These are phyloP conservation scores for Mormoops blainvillei DNA, from an alignment of 2,113 vertebrate genomes.

Conservation along the genomic window DNA sequence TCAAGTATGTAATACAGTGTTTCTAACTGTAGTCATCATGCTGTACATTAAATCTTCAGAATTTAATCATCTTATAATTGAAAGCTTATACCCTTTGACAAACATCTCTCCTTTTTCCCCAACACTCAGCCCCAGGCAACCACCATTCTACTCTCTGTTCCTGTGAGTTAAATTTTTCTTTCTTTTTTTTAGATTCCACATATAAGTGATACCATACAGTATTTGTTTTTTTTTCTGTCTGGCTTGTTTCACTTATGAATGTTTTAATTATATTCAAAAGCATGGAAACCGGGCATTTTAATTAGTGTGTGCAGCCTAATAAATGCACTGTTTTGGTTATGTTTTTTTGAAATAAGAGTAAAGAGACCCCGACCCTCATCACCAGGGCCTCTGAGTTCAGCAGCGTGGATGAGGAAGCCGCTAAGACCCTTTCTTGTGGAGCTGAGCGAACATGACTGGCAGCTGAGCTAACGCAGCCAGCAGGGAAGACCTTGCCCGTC, in stretches of 20 bases:
- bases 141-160: background rate
- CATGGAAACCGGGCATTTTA: background rate
- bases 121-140: background rate
- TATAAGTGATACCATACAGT: background rate
- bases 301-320: background rate
- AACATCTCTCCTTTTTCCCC: background rate
- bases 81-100: background rate
- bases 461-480: rapidly evolving
- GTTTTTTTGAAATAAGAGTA: background rate
- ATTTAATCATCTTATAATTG: background rate
- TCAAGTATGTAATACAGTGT: background rate
- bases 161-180: background rate
- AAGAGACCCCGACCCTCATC: background rate
- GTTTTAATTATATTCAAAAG: background rate
- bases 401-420: background rate
- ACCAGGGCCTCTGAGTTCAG: background rate
- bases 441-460: rapidly evolving
- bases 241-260: background rate
- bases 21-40: background rate
- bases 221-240: background rate
- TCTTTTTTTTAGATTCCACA: background rate
- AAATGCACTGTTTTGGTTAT: background rate
- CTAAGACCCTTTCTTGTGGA: background rate
- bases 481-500: rapidly evolving
- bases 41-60: background rate